phyloP scores from a whole-genome alignment of 1,140 invertebrate genomes.

The Leucophenga varia region DNA sequence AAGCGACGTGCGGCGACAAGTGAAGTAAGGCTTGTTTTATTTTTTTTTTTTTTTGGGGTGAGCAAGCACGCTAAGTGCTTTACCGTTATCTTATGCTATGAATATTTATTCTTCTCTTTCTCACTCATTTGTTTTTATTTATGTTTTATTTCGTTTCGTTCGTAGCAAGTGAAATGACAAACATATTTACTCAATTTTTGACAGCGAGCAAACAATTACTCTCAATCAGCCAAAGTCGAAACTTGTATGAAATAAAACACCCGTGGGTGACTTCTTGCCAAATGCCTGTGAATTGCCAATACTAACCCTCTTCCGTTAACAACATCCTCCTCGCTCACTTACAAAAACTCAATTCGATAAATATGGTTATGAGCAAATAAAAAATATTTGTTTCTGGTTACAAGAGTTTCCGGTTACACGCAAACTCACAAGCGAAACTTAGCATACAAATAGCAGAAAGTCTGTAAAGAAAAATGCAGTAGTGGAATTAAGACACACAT shows the following conservation, averaged over 20 bases:
- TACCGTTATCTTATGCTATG: too few species aligned
- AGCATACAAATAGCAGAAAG: too few species aligned
- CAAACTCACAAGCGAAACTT: background rate
- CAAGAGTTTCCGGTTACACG: slow-evolving; percentile 18
- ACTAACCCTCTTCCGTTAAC: background rate
- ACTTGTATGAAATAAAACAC: slow-evolving; percentile 42
- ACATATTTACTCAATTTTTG: slow-evolving; percentile 57
- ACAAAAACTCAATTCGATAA: slow-evolving; percentile 40
- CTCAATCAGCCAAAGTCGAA: slow-evolving; percentile 19
- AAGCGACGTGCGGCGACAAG: too few species aligned
- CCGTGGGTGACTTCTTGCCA: slow-evolving; percentile 33
- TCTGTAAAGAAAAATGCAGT: too few species aligned
- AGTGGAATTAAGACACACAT: too few species aligned
- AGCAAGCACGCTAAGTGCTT: too few species aligned
- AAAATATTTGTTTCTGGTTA: slow-evolving; percentile 29
- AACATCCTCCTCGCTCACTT: slow-evolving; percentile 9
- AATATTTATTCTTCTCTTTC: too few species aligned
- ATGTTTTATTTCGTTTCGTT: too few species aligned
- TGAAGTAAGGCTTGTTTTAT: too few species aligned
- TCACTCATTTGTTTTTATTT: too few species aligned
- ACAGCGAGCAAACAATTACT: slow-evolving; percentile 40
- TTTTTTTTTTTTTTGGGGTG: too few species aligned
- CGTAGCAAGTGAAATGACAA: slow-evolving; percentile 56
- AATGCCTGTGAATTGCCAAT: too few species aligned
- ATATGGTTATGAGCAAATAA: slow-evolving; percentile 54